These are phyloP conservation scores for Lophochroa leadbeateri DNA, from an alignment of 2,113 vertebrate species.

Conservation along the genomic window DNA sequence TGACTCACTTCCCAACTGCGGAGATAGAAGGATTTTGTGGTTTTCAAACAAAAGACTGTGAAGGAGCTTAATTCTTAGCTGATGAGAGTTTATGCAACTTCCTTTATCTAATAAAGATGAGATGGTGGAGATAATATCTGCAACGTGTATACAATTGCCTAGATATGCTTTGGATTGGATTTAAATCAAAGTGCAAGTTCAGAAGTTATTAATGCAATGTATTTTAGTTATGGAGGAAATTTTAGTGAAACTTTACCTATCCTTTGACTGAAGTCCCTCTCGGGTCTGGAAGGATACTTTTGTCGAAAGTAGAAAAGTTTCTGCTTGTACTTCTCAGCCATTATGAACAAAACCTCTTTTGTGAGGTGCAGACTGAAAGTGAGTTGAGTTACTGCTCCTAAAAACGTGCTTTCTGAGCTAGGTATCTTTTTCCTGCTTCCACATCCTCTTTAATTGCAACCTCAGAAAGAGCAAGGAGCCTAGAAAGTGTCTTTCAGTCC, in stretches of 20 bases:
- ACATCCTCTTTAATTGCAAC: background rate
- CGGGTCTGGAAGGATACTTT: background rate
- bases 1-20: background rate
- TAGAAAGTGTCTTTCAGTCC: background rate
- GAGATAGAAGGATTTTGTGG: background rate
- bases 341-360: background rate
- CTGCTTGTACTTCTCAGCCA: background rate
- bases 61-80: background rate
- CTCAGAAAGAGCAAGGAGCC: background rate
- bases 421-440: background rate
- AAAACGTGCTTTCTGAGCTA: background rate
- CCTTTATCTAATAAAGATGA: background rate
- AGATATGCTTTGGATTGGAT: background rate
- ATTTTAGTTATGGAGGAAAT: background rate
- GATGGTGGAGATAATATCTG: background rate
- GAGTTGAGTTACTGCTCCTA: background rate
- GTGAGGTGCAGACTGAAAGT: background rate
- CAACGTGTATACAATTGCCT: rapidly evolving
- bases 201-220: background rate
- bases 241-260: background rate
- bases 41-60: background rate
- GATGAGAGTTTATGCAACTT: background rate
- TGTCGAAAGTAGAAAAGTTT: background rate
- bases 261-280: background rate
- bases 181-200: background rate